A percentile compares a stretch with the other conserved stretches of the same genome.
Conservation (phyloP, 2,888 invertebrate genomes). For the Vesta saturnalis region DNA sequence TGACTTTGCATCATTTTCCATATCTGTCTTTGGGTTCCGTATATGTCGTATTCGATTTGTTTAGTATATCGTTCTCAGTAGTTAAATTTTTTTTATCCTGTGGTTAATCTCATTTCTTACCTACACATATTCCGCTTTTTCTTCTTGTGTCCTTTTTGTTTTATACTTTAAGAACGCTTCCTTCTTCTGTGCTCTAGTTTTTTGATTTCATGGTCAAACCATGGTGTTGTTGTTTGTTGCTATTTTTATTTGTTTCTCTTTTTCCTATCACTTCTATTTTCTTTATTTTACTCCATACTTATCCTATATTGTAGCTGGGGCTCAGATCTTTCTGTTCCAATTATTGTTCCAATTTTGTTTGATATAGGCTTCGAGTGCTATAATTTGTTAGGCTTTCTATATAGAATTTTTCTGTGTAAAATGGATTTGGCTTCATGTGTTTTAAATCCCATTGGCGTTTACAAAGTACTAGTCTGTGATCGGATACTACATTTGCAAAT, state of each 20-base stretch:
- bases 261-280: background rate
- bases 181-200: background rate
- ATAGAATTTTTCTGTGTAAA: conserved; percentile 4
- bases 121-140: no score
- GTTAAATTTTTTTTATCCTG: no score
- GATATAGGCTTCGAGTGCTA: background rate
- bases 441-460: background rate
- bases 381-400: conserved; percentile 2
- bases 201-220: background rate
- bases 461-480: background rate
- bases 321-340: background rate
- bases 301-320: background rate
- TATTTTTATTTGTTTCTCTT: conserved; percentile 8
- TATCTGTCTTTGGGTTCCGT: no score
- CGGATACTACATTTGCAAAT: background rate
- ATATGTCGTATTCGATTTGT: no score
- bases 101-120: no score
- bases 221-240: background rate
- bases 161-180: conserved; percentile 1
- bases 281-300: background rate
- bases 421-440: background rate
- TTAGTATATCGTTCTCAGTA: no score
- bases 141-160: no score
- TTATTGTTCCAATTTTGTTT: background rate
- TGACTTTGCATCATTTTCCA: no score